phyloP scores from a whole-genome alignment of 2,113 vertebrate species.

The Cavia porcellus region DNA sequence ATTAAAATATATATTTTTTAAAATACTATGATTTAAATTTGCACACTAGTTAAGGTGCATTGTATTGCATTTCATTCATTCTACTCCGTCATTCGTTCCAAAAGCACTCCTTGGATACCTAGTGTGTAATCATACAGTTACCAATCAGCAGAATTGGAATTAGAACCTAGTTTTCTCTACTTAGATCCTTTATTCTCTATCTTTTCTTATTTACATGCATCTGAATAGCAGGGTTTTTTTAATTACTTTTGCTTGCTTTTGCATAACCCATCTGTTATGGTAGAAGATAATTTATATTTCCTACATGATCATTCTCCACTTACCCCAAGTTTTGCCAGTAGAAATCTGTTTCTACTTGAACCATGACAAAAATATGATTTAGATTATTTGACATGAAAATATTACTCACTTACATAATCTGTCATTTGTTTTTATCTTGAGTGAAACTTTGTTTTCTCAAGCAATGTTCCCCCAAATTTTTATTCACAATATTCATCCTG shows the following conservation, averaged over 20 bases:
- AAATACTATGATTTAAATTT: slow-evolving; percentile 12
- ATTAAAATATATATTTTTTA: not conserved
- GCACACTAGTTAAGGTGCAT: not conserved
- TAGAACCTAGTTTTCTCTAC: not conserved
- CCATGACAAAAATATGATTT: not conserved
- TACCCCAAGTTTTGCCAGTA: not conserved
- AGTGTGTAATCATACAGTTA: not conserved
- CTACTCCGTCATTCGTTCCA: not conserved
- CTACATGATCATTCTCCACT: not conserved
- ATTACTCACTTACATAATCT: not conserved
- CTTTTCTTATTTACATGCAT: not conserved
- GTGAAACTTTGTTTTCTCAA: not conserved
- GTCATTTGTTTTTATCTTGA: not conserved
- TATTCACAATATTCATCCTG: not conserved
- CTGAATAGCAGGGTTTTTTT: not conserved
- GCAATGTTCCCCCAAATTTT: not conserved
- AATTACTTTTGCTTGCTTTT: not conserved
- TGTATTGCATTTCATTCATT: not conserved
- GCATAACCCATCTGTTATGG: not conserved
- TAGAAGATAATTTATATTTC: not conserved
- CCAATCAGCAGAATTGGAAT: not conserved
- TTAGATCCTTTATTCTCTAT: not conserved
- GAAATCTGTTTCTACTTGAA: not conserved
- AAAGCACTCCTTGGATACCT: not conserved
- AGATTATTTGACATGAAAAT: not conserved